These are phyloP conservation scores for Scrobipalpa atriplicella DNA, from an alignment of 2,888 invertebrate species.

Conservation along the genomic window DNA sequence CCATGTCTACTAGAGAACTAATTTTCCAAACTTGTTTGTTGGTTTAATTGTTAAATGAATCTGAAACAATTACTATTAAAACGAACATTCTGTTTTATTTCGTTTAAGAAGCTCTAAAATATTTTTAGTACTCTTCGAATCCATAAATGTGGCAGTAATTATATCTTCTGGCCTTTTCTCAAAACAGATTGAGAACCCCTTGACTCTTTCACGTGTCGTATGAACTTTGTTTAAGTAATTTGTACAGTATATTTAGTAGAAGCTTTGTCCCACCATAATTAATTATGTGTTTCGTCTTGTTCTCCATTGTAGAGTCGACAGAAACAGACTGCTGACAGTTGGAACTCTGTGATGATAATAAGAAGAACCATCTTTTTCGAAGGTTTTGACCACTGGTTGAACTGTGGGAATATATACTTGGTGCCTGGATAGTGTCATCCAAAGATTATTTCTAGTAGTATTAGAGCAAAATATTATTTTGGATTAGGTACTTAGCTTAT, in stretches of 20 bases:
- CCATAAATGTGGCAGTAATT: no score
- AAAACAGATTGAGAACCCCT: slow-evolving; percentile 7
- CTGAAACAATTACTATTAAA: no score
- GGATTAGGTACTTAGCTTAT: no score
- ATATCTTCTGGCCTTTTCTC: background rate
- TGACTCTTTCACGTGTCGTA: slow-evolving; percentile 46
- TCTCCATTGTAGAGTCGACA: slow-evolving; percentile 7
- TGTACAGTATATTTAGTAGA: slow-evolving; percentile 41
- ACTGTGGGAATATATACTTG: background rate
- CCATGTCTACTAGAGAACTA: background rate
- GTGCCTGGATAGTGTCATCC: no score
- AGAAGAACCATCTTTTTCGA: background rate
- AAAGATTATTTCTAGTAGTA: no score
- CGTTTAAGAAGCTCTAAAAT: no score
- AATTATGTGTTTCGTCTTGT: slow-evolving; percentile 15
- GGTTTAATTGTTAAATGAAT: background rate
- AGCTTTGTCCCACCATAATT: slow-evolving; percentile 29
- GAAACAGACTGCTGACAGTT: background rate
- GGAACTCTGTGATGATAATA: slow-evolving; percentile 13
- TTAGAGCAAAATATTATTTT: no score
- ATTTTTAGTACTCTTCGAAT: no score
- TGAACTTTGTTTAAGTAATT: slow-evolving; percentile 60
- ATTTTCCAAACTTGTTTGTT: background rate
- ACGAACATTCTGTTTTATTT: no score
- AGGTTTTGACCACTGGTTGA: background rate